phyloP scores from a whole-genome alignment of 1,140 invertebrate genomes.

The Eumeta japonica region DNA sequence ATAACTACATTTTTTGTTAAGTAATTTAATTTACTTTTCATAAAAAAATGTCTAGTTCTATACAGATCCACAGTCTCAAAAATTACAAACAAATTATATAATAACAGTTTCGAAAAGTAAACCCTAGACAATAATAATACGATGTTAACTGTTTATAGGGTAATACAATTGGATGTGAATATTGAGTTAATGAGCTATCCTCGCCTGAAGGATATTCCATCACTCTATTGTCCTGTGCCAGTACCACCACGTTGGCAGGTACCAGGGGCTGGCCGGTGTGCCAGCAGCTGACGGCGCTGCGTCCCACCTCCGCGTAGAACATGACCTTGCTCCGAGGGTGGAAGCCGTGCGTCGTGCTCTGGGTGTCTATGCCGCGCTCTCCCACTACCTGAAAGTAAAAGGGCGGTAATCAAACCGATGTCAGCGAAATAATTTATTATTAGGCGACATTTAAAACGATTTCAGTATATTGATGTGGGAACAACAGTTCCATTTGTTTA shows the following conservation, averaged over 20 bases:
- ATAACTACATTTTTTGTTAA: too few species aligned
- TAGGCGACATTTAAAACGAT: too few species aligned
- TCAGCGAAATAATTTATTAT: too few species aligned
- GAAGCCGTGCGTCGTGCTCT: slow-evolving; percentile 63
- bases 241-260: slow-evolving; percentile 57
- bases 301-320: slow-evolving; percentile 68
- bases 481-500: too few species aligned
- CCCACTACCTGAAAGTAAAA: slow-evolving; percentile 61
- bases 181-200: too few species aligned
- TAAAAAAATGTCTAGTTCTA: background rate
- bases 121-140: too few species aligned
- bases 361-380: slow-evolving; percentile 59
- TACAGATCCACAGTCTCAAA: background rate
- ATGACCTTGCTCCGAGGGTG: slow-evolving; percentile 61
- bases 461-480: too few species aligned
- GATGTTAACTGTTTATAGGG: background rate
- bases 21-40: too few species aligned
- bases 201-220: slow-evolving; percentile 68
- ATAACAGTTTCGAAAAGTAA: background rate
- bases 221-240: slow-evolving; percentile 58
- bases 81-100: background rate
- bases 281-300: slow-evolving; percentile 71
- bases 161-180: background rate
- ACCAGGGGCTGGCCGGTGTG: slow-evolving; percentile 58
- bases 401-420: too few species aligned